Evolutionary conservation across 2,888 invertebrate genomes (phyloP), one percentile per base, ranked within the genome.

Genomic region (Hyppa rectilinea): DNA sequence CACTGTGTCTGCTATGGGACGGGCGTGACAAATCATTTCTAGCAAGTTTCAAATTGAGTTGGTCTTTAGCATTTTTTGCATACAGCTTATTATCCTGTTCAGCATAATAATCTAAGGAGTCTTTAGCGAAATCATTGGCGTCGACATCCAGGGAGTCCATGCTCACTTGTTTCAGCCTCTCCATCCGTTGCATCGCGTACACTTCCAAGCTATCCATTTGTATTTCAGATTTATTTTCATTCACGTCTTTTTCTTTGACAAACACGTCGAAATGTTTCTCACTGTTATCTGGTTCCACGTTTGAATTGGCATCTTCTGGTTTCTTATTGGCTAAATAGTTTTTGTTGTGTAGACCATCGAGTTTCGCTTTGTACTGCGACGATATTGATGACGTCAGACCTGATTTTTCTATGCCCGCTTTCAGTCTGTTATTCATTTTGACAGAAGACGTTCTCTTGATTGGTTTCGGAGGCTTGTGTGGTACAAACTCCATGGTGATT

Each of bases 391-490:
- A 93, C 59, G 94, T 95, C 4, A 95, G 83, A 0, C 91, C 88
- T 7, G 92, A 87, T 81, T 96, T 96, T 50, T 96, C 96, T 60
- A 94, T 82, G 0, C 93, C 93, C 12, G 94, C 93, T 90, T 96
- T 95, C 0, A 95, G 85, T 86, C 96, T 93, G 55, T 96, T 96
- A 74, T 96, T 96, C 45, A 96, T 93, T 84, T 97, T 96, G 56
- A 97, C 96, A 29, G 97, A 97, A 5, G 97, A 97, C 12, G 97
- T 97, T 50, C 97, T 93, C 63, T 97, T 96, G 0, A 97, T 96
- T 0, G 97, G 97, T 88, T 97, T 97, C 0, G 97, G 98, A 0
- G 97, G 98, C 85, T 98, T 98, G 83, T 98, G 97, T 0, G 97
- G 97, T 0, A 97, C 97, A 85, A 96, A 96, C 61, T 96, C 96